Evolutionary conservation across 2,888 invertebrate species (phyloP).

Genomic region (Biston betularia): DNA sequence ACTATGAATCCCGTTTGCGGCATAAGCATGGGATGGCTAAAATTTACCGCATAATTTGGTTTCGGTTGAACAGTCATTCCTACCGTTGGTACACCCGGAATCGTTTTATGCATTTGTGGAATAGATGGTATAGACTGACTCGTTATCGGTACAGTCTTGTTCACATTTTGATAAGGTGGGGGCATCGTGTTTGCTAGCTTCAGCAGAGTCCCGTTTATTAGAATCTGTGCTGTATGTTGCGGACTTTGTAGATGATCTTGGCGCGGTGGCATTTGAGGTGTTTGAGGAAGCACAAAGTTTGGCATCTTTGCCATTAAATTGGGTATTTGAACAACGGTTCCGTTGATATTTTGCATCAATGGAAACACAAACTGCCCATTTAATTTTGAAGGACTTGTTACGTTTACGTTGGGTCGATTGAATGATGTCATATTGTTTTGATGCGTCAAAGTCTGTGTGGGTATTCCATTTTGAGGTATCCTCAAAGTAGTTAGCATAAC

Average conservation of each 20-base stretch:
- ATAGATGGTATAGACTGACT: conserved; percentile 72
- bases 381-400: conserved; percentile 79
- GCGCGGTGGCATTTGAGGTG: conserved; percentile 68
- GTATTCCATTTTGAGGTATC: conserved; percentile 82
- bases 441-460: conserved; percentile 70
- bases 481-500: conserved; percentile 86
- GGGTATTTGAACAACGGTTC: conserved; percentile 87
- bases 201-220: conserved; percentile 82
- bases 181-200: conserved; percentile 77
- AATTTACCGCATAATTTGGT: conserved; percentile 82
- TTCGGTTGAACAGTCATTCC: conserved; percentile 83
- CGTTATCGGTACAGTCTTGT: conserved; percentile 70
- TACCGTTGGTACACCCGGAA: conserved; percentile 75
- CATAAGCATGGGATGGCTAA: conserved; percentile 79
- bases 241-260: conserved; percentile 75
- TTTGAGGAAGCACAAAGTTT: conserved; percentile 81
- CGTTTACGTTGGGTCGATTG: conserved; percentile 74
- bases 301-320: conserved; percentile 86
- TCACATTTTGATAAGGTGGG: conserved; percentile 67
- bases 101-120: conserved; percentile 78
- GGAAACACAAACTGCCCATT: conserved; percentile 87
- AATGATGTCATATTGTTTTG: conserved; percentile 74
- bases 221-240: conserved; percentile 76
- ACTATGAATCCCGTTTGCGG: conserved; percentile 82
- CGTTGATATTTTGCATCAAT: conserved; percentile 86